Conservation (phyloP, 1,140 invertebrate species). For the Leucophenga varia region DNA sequence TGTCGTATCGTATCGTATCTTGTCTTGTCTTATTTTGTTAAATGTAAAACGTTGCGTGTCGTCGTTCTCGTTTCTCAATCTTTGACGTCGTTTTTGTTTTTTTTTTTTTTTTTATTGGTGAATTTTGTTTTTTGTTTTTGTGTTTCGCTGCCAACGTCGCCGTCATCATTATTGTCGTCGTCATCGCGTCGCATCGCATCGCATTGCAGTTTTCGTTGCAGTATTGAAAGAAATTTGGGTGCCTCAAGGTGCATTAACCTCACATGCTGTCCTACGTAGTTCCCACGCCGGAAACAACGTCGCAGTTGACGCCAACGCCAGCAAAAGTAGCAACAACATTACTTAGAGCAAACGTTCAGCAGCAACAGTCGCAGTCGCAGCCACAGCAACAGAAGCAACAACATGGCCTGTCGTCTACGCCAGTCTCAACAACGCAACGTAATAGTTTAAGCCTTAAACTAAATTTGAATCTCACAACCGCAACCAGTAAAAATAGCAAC, state of each 20-base stretch:
- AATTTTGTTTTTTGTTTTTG: too few species aligned
- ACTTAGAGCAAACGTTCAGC: slow-evolving; percentile 20
- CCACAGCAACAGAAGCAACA: background rate
- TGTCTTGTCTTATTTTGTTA: too few species aligned
- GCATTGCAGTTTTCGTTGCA: background rate
- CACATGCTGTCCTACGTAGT: slow-evolving; percentile 36
- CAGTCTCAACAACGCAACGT: too few species aligned
- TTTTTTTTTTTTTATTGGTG: too few species aligned
- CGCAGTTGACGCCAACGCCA: slow-evolving; percentile 3
- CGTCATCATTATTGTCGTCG: slow-evolving; percentile 11
- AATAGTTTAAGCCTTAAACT: too few species aligned
- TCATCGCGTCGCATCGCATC: background rate
- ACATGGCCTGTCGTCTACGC: too few species aligned
- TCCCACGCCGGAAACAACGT: slow-evolving; percentile 8
- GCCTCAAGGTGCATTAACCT: slow-evolving; percentile 29
- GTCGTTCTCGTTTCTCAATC: too few species aligned
- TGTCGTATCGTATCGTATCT: too few species aligned
- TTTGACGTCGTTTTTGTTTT: too few species aligned
- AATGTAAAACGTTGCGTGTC: too few species aligned
- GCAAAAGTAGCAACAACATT: slow-evolving; percentile 22
- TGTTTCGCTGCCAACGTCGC: slow-evolving; percentile 22
- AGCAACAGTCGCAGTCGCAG: slow-evolving; percentile 6
- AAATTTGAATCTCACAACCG: too few species aligned
- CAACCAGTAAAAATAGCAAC: too few species aligned
- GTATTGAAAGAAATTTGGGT: slow-evolving; percentile 1